Base-by-base conservation (phyloP, 2,888 invertebrate genomes). In the Salpingus planirostris region DNA sequence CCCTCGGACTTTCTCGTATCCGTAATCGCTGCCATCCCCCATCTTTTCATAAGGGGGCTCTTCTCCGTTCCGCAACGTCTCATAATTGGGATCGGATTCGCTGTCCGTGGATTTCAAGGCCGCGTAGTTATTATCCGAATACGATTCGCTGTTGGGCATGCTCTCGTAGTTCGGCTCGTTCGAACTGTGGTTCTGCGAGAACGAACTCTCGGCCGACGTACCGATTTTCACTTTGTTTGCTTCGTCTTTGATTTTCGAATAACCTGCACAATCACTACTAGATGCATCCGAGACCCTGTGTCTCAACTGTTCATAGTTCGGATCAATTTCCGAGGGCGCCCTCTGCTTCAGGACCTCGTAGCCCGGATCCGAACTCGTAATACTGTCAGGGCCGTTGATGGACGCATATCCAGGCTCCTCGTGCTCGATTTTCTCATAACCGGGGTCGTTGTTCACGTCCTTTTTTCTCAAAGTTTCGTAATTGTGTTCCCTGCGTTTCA, bases 11-110 rank as follows among this genome's bases (percentile, higher is more conserved):
- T 51, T 54, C 28, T 57, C 56, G 34, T 52, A 55, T 50, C 81
- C 81, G 38, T 81, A 81, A 0, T 82, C 80, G 28, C 82, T 80
- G 29, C 79, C 80, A 37, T 77, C 78, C 49, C 78, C 70, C 61
- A 83, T 84, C 43, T 83, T 85, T 57, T 87, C 86, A 52, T 87
- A 87, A 14, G 86, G 86, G 0, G 85, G 84, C 67, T 86, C 80
- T 26, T 70, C 70, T 27, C 76, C 75, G 30, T 69, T 69, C n/a
- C n/a, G n/a, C 1, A 80, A 78, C 1, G 77, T 77, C 50, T 80
- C 80, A 48, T 80, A 80, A 55, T 80, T 80, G 13, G 65, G 62
- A 56, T 80, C 85, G 0, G 79, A 78, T 57, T 85, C 85, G 53
- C 83, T 84, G 42, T 78, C 80, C 3, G 62, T 63, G 13, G 57